Evolutionary conservation across 2,888 invertebrate species (phyloP).

Genomic region (Eumerus sabulonum): DNA sequence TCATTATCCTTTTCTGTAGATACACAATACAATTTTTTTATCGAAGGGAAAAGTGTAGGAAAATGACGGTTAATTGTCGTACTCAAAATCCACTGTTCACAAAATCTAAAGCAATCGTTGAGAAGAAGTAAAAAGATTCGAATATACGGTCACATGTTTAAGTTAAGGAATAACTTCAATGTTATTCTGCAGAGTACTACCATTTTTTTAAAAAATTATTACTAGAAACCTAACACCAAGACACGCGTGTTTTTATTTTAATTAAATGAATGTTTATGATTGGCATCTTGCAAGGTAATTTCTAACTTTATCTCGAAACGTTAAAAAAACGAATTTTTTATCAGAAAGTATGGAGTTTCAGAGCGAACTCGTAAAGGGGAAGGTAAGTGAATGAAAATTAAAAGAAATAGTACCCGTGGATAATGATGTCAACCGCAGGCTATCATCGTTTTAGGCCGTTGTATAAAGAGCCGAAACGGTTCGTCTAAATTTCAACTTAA

Average conservation of each 20-base stretch:
- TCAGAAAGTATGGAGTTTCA: slow-evolving; percentile 9
- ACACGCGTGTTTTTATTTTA: slow-evolving; percentile 38
- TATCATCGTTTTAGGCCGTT: slow-evolving; percentile 10
- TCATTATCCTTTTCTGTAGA: not conserved
- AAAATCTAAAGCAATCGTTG: too few species aligned
- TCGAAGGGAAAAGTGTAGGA: too few species aligned
- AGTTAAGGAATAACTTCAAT: too few species aligned
- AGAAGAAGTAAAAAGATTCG: too few species aligned
- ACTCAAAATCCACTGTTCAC: too few species aligned
- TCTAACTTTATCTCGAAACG: slow-evolving; percentile 28
- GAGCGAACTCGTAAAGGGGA: slow-evolving; percentile 6
- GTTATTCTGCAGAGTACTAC: too few species aligned
- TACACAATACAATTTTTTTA: too few species aligned
- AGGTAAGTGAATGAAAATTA: slow-evolving; percentile 33
- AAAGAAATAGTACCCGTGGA: slow-evolving; percentile 58
- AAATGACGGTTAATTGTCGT: too few species aligned
- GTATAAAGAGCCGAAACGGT: slow-evolving; percentile 39
- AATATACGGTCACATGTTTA: too few species aligned
- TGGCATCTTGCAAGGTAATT: slow-evolving; percentile 47
- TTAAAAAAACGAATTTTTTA: slow-evolving; percentile 21
- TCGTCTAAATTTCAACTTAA: slow-evolving; percentile 35
- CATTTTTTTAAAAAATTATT: not conserved
- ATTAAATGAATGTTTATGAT: slow-evolving; percentile 54
- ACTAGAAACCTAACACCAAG: too few species aligned
- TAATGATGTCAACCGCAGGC: slow-evolving; percentile 60